Base-by-base conservation (phyloP, 2,797 vertebrate genomes). In the Xerus rutilus region DNA sequence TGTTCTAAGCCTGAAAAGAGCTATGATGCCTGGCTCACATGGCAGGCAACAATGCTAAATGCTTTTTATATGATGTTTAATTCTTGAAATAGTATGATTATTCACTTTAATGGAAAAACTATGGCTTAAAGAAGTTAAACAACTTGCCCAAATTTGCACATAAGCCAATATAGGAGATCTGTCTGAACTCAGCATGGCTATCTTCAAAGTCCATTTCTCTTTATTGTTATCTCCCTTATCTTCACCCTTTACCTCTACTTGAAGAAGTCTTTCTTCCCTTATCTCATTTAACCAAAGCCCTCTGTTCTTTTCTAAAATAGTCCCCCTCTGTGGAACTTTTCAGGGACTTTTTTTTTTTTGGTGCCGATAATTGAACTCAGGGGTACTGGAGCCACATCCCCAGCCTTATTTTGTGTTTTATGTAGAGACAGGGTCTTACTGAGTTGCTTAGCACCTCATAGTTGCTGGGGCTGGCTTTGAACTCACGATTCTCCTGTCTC, bases 11-110 rank as follows among this genome's bases (percentile, higher is more conserved):
- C 77, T 90, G 77, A 77, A 94, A 91, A 95, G 86, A 84, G 52
- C 85, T 43, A 74, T 93, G 95, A 54, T 91, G 83, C 74, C 90
- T 91, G 90, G 81, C n/a, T 54, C 49, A 1, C 91, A 49, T 94
- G n/a, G 45, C 70, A 79, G 59, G 67, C 43, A 94, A 84, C 25
- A 76, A 23, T 83, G 25, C 52, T 92, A 91, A 94, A 62, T 97
- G 74, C 45, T 94, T 95, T 93, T 78, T 86, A 81, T 78, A 52
- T 83, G 25, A 43, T 91, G 78, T 79, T 89, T 96, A 94, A 72
- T 90, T 90, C 69, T 95, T 70, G 17, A 23, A 62, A 1, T 87
- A 88, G 72, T 65, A n/a, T 74, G 77, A 35, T 57, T 93, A 93
- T 93, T 73, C 32, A n/a, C 83, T 88, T 94, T 95, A 72, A 82